Base-by-base conservation (phyloP, 2,113 vertebrate species). In the Chunga burmeisteri region DNA sequence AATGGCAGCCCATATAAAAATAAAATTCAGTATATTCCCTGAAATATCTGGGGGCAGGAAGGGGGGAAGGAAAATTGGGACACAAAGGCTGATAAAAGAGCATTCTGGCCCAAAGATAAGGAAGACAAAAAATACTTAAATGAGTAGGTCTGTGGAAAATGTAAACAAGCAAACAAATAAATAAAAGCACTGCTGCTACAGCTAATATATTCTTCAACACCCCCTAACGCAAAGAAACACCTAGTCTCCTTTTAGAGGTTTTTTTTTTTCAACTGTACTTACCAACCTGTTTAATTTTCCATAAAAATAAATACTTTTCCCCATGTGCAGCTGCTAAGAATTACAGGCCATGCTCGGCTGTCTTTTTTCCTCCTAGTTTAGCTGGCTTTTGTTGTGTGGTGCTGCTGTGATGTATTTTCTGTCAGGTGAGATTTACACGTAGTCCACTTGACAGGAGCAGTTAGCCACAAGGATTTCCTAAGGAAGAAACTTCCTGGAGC, bases 351-450 rank as follows among this genome's bases (percentile, higher is more conserved):
- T 56, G 30, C 58, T 91, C 68, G 36, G 30, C 86, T 11, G 10
- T 85, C 68, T 72, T 91, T 94, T 94, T 95, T 65, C 40, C 40
- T 93, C n/a, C 34, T 34, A 36, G 50, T 95, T 92, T 84, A 79
- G 72, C 10, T 78, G 83, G 18, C 59, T 83, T 90, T 90, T 88
- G 72, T 91, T 93, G 46, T 49, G 56, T 29, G 23, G 59, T 94
- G 49, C 70, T 92, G 44, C 77, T 40, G 80, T 94, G 91, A 96
- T 96, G 30, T 95, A 82, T 97, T 87, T 95, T 92, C 86, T 94
- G 95, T 89, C 96, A 96, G 93, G 83, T 91, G 88, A 96, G 91
- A 97, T 96, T 97, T 96, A 92, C 91, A 89, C 94, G 58, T 85
- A 93, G 91, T 79, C 80, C 61, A 21, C 83, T 93, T 97, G 97